phyloP scores from a whole-genome alignment of 1,140 invertebrate species.

The Coelopa frigida region DNA sequence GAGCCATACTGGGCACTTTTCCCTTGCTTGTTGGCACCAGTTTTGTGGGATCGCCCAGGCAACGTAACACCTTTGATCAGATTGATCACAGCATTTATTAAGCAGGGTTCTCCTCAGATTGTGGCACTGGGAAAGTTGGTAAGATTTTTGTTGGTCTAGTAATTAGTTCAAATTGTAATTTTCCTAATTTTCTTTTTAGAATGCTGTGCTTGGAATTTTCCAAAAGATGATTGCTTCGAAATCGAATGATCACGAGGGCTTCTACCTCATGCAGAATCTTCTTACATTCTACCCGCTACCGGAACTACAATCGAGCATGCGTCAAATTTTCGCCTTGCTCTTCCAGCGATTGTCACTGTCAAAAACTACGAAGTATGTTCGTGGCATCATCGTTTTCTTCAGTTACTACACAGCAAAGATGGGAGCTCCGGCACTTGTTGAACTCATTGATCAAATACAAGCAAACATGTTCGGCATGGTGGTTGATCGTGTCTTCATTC shows the following conservation, averaged over 20 bases:
- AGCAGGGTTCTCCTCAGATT: constrained; percentile 65
- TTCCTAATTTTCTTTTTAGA: constrained; percentile 45
- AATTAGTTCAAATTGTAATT: constrained; percentile 9
- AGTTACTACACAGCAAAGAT: constrained; percentile 76
- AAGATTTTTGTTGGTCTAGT: constrained; percentile 18
- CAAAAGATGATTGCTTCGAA: constrained; percentile 95
- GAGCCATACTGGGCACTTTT: constrained; percentile 85
- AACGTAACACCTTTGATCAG: constrained; percentile 88
- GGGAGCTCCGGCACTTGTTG: constrained; percentile 62
- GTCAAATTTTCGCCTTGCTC: constrained; percentile 82
- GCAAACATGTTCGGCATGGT: constrained; percentile 92
- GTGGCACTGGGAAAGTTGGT: constrained; percentile 61
- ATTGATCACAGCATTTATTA: constrained; percentile 79
- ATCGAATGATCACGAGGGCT: constrained; percentile 93
- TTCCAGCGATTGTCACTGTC: constrained; percentile 87
- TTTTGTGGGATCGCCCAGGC: constrained; percentile 85
- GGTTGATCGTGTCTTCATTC: constrained; percentile 75
- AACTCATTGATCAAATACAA: constrained; percentile 81
- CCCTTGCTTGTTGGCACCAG: constrained; percentile 76
- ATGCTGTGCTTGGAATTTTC: constrained; percentile 85
- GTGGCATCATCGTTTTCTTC: constrained; percentile 84
- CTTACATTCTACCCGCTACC: constrained; percentile 63
- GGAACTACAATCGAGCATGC: constrained; percentile 66
- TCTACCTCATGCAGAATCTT: constrained; percentile 79
- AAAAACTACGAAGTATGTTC: constrained; percentile 91